Percentiles rank a stretch among this genome's conserved stretches.
Conservation (phyloP, 2,113 vertebrate genomes). For the Ophiodon elongatus region DNA sequence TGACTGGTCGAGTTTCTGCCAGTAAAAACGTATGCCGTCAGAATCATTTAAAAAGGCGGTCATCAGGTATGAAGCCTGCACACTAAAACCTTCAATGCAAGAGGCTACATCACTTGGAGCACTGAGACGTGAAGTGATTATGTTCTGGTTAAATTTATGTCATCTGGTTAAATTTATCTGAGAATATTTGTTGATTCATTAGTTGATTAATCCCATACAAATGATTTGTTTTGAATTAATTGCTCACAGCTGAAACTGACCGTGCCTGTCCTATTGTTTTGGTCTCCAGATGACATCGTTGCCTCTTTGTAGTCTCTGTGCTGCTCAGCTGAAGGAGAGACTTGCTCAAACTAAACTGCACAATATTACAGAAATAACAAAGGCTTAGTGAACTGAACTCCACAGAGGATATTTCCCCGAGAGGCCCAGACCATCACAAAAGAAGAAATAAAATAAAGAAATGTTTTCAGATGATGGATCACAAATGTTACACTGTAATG, state of each 20-base stretch:
- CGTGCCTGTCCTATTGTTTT: not conserved
- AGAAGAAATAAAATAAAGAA: not conserved
- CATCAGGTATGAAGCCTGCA: not conserved
- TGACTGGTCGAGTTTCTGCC: not conserved
- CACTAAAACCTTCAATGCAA: not conserved
- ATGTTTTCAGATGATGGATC: not conserved
- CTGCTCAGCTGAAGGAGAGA: not conserved
- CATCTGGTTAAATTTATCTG: not conserved
- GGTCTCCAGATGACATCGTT: not conserved
- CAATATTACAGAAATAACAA: not conserved
- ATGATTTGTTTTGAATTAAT: not conserved
- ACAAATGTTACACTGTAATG: not conserved
- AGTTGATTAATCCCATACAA: not conserved
- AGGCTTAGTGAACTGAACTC: not conserved
- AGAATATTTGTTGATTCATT: not conserved
- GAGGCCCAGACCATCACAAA: not conserved
- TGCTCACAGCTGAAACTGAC: not conserved
- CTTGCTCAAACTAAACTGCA: not conserved
- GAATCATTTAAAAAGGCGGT: not conserved
- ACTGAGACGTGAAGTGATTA: not conserved
- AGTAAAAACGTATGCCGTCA: not conserved
- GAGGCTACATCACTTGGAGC: not conserved
- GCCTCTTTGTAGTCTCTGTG: not conserved
- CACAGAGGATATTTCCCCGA: not conserved
- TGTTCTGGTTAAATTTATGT: not conserved